phyloP scores from a whole-genome alignment of 2,113 vertebrate genomes.

The Catharus fuscescens region DNA sequence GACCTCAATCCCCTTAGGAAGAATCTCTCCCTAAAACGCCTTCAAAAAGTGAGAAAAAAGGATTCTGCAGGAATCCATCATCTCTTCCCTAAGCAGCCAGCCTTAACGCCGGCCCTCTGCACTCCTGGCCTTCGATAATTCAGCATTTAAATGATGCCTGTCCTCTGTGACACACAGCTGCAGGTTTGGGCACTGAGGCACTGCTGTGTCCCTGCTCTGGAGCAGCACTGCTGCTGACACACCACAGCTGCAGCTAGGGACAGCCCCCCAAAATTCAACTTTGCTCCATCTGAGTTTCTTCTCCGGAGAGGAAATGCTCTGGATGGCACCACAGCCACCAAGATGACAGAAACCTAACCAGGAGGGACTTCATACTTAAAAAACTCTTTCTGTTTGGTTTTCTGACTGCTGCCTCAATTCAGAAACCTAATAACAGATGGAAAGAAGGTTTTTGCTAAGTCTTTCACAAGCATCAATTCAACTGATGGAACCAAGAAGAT shows the following conservation, averaged over 20 bases:
- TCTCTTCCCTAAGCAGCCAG: not conserved
- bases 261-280: not conserved
- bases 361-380: not conserved
- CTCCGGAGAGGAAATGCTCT: rapidly evolving
- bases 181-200: rapidly evolving
- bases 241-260: rapidly evolving
- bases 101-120: not conserved
- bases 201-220: rapidly evolving
- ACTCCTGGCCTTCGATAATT: not conserved
- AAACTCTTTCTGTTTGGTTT: not conserved
- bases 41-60: not conserved
- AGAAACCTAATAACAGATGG: not conserved
- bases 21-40: conserved; percentile 11
- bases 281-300: not conserved
- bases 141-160: not conserved
- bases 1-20: conserved; percentile 52
- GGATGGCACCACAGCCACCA: not conserved
- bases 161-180: not conserved
- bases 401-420: not conserved
- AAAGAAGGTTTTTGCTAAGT: not conserved
- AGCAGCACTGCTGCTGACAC: not conserved
- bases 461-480: not conserved
- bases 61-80: conserved; percentile 29
- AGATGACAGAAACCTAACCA: rapidly evolving
- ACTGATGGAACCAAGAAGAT: not conserved